phyloP scores from a whole-genome alignment of 2,888 invertebrate genomes.

The Cyrtodaria siliqua region DNA sequence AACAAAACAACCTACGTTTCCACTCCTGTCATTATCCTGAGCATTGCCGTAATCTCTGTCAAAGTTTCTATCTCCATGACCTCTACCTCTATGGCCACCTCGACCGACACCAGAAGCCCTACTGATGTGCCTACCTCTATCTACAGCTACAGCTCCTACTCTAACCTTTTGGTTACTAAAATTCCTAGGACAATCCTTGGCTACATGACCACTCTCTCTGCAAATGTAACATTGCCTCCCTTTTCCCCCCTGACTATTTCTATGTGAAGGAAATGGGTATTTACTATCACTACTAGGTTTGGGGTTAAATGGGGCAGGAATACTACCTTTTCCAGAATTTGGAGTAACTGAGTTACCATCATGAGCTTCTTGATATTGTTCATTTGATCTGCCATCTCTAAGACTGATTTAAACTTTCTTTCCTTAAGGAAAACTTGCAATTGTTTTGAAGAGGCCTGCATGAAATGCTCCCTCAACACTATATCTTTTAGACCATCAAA shows the following conservation, averaged over 20 bases:
- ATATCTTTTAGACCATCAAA: constrained; percentile 12
- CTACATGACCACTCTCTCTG: background rate
- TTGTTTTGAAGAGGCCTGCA: background rate
- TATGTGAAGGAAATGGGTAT: too few relatives aligned
- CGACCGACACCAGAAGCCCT: too few relatives aligned
- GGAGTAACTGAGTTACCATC: too few relatives aligned
- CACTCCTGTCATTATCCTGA: too few relatives aligned
- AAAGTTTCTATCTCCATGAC: background rate
- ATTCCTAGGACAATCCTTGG: too few relatives aligned
- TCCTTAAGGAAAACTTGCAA: constrained; percentile 15
- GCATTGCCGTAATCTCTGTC: background rate
- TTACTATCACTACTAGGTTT: too few relatives aligned
- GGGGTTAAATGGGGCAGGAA: too few relatives aligned
- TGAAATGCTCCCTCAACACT: constrained; percentile 12
- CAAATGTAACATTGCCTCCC: background rate
- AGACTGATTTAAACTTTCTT: constrained; percentile 3
- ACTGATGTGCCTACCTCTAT: background rate
- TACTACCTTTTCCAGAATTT: too few relatives aligned
- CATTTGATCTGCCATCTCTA: constrained; percentile 7
- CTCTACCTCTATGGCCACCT: background rate
- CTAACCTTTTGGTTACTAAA: too few relatives aligned
- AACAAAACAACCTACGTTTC: too few relatives aligned
- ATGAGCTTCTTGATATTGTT: constrained; percentile 43
- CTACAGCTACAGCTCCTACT: too few relatives aligned
- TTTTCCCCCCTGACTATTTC: too few relatives aligned